A percentile compares a stretch with the other conserved stretches of the same genome.
These are phyloP conservation scores for Natator depressus DNA, from an alignment of 2,113 vertebrate genomes.

Conservation along the genomic window DNA sequence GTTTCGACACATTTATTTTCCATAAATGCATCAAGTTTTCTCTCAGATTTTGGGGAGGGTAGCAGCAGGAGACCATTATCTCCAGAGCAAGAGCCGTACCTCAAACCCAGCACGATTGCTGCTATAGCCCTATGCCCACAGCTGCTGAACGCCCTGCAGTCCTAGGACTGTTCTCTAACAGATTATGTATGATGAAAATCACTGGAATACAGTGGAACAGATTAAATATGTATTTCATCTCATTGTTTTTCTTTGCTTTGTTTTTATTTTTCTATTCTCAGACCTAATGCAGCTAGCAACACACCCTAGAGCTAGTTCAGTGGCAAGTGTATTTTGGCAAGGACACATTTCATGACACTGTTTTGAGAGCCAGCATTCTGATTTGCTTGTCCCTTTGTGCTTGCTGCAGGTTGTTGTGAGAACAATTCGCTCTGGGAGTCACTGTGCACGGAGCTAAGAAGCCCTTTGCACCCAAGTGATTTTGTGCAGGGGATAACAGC, in stretches of 20 bases:
- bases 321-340: conserved; percentile 14
- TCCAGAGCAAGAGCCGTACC: not conserved
- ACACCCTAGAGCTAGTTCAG: not conserved
- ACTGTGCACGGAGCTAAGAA: conserved; percentile 15
- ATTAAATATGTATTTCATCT: not conserved
- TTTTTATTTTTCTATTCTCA: not conserved
- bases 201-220: rapidly evolving
- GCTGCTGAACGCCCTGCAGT: not conserved
- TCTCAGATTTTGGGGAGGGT: not conserved
- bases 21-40: not conserved
- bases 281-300: not conserved
- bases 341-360: not conserved
- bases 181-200: rapidly evolving
- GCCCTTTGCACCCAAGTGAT: not conserved
- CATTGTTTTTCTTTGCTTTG: not conserved
- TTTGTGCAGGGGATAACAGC: conserved; percentile 6
- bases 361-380: not conserved
- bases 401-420: not conserved
- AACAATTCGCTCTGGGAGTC: not conserved
- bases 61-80: not conserved
- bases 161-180: not conserved
- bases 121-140: not conserved
- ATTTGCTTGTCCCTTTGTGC: conserved; percentile 7
- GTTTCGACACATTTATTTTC: not conserved
- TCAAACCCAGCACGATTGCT: not conserved